Evolutionary conservation across 2,113 vertebrate species (phyloP).

Genomic region (Melanerpes formicivorus): DNA sequence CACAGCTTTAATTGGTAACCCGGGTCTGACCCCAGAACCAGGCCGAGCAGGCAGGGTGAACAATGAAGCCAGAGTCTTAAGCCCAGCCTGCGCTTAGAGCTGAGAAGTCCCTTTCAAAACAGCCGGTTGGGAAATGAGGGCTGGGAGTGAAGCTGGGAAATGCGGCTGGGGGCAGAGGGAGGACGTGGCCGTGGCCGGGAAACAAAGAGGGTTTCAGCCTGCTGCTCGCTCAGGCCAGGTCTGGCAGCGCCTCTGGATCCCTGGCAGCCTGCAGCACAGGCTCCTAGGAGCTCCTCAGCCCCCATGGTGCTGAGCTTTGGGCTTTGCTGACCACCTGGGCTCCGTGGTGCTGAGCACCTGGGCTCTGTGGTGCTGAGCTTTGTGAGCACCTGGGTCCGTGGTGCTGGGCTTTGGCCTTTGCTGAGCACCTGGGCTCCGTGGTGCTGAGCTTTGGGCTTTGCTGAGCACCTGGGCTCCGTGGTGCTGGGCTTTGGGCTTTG

Average conservation of each 20-base stretch:
- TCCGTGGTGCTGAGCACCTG: too few relatives aligned
- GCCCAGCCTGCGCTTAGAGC: neutral
- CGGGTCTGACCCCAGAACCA: constrained; percentile 39
- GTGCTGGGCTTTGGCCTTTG: too few relatives aligned
- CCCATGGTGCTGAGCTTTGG: neutral
- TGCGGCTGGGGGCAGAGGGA: neutral
- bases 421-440: too few relatives aligned
- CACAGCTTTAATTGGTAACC: constrained; percentile 25
- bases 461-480: too few relatives aligned
- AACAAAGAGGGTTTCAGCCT: neutral
- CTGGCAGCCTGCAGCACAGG: accelerated
- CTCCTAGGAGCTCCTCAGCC: neutral
- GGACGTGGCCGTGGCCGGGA: neutral
- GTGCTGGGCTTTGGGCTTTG: too few relatives aligned
- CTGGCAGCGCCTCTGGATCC: neutral
- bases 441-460: too few relatives aligned
- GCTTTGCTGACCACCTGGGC: neutral
- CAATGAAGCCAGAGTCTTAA: constrained; percentile 14
- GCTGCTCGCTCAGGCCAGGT: neutral
- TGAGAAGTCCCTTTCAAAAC: constrained; percentile 10
- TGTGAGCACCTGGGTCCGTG: too few relatives aligned
- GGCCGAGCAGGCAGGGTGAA: constrained; percentile 37
- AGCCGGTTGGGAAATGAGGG: neutral
- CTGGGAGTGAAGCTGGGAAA: constrained; percentile 4
- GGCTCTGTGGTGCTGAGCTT: too few relatives aligned